These are phyloP conservation scores for Nymphalis polychloros DNA, from an alignment of 2,888 invertebrate species.

Conservation along the genomic window DNA sequence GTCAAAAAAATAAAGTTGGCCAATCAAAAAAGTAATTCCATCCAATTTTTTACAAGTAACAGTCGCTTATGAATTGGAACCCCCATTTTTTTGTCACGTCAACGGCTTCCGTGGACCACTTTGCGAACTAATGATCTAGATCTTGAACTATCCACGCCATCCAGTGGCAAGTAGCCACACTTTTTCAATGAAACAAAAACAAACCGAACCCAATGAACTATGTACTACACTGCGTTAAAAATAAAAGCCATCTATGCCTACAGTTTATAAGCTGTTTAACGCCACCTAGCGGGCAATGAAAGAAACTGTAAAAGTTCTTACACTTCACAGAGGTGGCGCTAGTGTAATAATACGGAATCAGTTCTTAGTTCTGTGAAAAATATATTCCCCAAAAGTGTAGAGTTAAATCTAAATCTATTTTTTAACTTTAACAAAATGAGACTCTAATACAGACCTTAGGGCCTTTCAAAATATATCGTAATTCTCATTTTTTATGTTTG, in stretches of 20 bases:
- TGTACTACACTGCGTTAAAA: background rate
- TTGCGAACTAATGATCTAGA: too few species aligned
- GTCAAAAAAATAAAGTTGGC: too few species aligned
- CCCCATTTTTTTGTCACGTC: too few species aligned
- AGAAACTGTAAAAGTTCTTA: background rate
- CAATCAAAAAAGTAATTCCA: too few species aligned
- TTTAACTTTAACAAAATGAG: too few species aligned
- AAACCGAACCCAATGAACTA: background rate
- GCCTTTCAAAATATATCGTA: background rate
- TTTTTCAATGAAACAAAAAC: background rate
- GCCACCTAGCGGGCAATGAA: constrained; percentile 6
- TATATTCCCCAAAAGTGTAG: background rate
- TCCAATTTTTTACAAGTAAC: too few species aligned
- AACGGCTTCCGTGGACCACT: too few species aligned
- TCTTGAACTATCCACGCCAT: constrained; percentile 13
- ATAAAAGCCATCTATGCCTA: background rate
- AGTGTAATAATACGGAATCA: background rate
- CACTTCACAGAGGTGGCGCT: constrained; percentile 6
- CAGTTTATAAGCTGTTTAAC: background rate
- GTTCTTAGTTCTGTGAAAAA: background rate
- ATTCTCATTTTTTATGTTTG: too few species aligned
- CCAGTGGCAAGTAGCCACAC: constrained; percentile 4
- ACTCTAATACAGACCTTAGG: too few species aligned
- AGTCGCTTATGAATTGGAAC: too few species aligned
- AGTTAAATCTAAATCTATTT: too few species aligned